phyloP scores from a whole-genome alignment of 23 tunicate species.

The Botrylloides violaceus region DNA sequence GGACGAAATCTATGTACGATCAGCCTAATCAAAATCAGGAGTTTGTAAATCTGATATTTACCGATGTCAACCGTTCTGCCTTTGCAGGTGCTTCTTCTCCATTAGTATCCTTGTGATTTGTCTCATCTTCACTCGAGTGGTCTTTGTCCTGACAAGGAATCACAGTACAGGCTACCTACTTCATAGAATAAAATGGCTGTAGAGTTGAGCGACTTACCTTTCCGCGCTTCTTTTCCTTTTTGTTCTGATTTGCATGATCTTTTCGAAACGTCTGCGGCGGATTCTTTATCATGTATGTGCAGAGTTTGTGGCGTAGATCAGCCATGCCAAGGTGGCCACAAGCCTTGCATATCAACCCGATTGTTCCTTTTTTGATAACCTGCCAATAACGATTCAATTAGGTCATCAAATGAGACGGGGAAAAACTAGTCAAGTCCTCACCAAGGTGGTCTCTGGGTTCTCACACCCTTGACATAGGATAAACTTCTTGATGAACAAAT shows the following conservation, averaged over 20 bases:
- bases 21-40: too few species aligned
- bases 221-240: conserved; percentile 38
- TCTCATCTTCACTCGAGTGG: conserved; percentile 28
- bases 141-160: conserved; percentile 12
- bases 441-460: conserved; percentile 96
- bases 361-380: conserved; percentile 78
- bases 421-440: conserved; percentile 1
- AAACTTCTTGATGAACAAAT: conserved; percentile 79
- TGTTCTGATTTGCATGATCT: conserved; percentile 29
- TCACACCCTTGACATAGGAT: conserved; percentile 93
- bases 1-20: too few species aligned
- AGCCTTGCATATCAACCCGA: conserved; percentile 87
- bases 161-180: too few species aligned
- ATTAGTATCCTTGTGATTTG: conserved; percentile 22
- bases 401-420: background rate
- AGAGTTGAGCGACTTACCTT: too few species aligned
- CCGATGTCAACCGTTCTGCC: too few species aligned
- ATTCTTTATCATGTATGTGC: conserved; percentile 89
- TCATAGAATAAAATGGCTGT: too few species aligned
- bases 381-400: background rate
- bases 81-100: too few species aligned
- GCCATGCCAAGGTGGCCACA: conserved; percentile 91
- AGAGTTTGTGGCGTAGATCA: conserved; percentile 85
- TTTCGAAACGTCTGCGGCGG: conserved; percentile 59
- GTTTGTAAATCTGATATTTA: too few species aligned